A percentile compares a stretch with the other conserved stretches of the same genome.
Evolutionary conservation across 2,888 invertebrate genomes (phyloP).

Genomic region (Apantesis nais): DNA sequence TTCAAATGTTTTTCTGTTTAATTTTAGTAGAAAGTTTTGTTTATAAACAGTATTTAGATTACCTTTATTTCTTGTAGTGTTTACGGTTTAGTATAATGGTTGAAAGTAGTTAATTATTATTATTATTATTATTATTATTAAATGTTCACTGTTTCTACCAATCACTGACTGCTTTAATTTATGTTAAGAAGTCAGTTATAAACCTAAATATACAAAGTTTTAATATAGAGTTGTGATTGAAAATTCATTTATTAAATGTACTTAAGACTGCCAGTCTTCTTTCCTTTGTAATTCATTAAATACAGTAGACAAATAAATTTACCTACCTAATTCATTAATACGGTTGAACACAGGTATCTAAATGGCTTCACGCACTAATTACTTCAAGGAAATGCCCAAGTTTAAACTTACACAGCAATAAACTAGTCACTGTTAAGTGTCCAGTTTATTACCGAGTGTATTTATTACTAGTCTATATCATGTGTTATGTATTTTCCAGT

Average conservation of each 20-base stretch:
- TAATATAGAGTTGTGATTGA: not conserved
- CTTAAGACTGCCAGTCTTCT: not conserved
- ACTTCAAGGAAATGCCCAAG: conserved; percentile 22
- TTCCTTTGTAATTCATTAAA: not conserved
- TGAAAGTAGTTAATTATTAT: too few species aligned
- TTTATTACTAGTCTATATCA: not conserved
- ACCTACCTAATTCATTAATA: not conserved
- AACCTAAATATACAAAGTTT: not conserved
- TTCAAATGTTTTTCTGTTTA: not conserved
- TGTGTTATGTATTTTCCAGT: conserved; percentile 1
- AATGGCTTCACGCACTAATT: conserved; percentile 20
- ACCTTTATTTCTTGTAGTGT: not conserved
- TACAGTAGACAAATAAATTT: not conserved
- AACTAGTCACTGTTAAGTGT: not conserved
- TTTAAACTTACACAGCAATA: conserved; percentile 5
- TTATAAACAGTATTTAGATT: not conserved
- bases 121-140: too few species aligned
- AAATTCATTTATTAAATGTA: not conserved
- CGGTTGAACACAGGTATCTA: conserved; percentile 4
- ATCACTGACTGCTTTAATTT: not conserved
- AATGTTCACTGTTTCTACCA: not conserved
- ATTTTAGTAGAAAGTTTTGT: not conserved
- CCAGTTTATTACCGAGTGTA: conserved; percentile 7
- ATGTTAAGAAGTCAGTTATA: not conserved
- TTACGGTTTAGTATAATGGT: too few species aligned